phyloP scores from a whole-genome alignment of 2,888 invertebrate species.

The Nephrotoma guestfalica region DNA sequence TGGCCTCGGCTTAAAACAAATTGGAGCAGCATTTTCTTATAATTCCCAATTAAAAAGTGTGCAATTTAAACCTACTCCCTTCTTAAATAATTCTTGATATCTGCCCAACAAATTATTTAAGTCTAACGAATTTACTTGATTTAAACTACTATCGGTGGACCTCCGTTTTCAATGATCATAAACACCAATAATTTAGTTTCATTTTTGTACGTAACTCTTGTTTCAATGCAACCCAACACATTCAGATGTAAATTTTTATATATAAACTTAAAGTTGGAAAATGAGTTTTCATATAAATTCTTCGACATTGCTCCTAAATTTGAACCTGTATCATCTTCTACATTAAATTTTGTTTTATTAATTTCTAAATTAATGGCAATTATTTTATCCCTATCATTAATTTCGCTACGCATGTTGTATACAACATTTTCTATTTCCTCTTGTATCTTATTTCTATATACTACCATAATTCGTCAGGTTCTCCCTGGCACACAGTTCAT shows the following conservation, averaged over 20 bases:
- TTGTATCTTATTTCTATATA: too few species aligned
- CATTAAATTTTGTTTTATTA: too few species aligned
- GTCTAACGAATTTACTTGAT: neutral
- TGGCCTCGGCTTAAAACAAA: constrained; percentile 12
- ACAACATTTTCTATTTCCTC: neutral
- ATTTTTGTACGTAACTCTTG: neutral
- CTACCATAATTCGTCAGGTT: too few species aligned
- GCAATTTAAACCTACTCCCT: neutral
- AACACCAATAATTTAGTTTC: neutral
- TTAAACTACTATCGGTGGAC: neutral
- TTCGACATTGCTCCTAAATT: too few species aligned
- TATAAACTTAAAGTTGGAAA: neutral
- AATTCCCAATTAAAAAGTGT: neutral
- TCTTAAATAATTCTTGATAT: constrained; percentile 1
- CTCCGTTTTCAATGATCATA: neutral
- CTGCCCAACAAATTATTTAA: neutral
- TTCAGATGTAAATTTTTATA: neutral
- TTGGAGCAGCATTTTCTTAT: neutral
- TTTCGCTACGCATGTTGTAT: too few species aligned
- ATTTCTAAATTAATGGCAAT: too few species aligned
- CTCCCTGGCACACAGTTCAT: too few species aligned
- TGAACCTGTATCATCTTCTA: too few species aligned
- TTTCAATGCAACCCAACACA: neutral
- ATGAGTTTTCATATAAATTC: neutral
- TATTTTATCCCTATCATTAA: too few species aligned